Evolutionary conservation across 2,797 vertebrate species (phyloP).

Genomic region (Tympanoctomys barrerae): DNA sequence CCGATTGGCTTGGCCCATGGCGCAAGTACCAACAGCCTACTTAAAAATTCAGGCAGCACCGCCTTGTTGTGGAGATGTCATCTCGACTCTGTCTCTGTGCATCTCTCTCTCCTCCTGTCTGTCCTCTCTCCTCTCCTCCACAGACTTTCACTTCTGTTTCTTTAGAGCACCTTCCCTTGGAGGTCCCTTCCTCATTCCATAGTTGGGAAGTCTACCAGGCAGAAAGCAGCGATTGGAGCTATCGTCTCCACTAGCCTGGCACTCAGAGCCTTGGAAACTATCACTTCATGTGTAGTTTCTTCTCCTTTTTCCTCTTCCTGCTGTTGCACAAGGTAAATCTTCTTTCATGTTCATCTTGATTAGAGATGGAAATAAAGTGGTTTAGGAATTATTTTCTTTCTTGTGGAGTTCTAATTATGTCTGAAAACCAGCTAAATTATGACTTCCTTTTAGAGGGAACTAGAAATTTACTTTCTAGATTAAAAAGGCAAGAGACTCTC

Average conservation of each 20-base stretch:
- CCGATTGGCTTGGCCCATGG: background rate
- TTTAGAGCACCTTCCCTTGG: background rate
- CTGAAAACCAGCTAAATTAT: slow-evolving; percentile 29
- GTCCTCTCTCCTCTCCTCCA: background rate
- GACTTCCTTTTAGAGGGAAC: background rate
- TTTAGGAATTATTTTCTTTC: background rate
- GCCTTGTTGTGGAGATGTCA: background rate
- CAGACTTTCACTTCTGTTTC: background rate
- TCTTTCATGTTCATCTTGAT: background rate
- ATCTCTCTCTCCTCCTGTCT: background rate
- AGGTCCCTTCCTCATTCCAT: background rate
- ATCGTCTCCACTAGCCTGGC: background rate
- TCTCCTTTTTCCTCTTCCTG: background rate
- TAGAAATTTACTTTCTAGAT: background rate
- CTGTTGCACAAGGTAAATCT: background rate
- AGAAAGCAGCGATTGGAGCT: background rate
- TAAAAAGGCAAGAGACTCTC: background rate
- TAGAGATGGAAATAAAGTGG: background rate
- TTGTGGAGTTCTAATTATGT: background rate
- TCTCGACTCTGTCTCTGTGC: background rate
- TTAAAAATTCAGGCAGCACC: background rate
- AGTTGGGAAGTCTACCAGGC: background rate
- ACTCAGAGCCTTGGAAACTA: background rate
- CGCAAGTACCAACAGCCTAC: background rate
- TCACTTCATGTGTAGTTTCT: background rate